phyloP scores from a whole-genome alignment of 2,113 vertebrate species.

The Eurypyga helias region DNA sequence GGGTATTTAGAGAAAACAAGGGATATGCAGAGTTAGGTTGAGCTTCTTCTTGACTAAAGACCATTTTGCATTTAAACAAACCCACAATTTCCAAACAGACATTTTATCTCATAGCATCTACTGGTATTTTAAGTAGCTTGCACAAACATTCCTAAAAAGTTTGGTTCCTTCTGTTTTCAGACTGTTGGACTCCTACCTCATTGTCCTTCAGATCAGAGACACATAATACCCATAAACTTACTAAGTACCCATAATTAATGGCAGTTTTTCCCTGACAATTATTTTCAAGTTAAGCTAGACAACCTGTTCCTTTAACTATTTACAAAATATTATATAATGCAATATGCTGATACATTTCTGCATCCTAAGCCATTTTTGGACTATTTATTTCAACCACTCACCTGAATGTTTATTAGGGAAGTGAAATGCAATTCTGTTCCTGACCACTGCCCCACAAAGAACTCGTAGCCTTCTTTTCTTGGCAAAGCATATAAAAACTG shows the following conservation, averaged over 20 bases:
- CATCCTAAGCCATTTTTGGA: neutral
- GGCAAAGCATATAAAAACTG: conserved; percentile 95
- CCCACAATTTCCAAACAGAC: neutral
- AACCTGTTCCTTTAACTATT: neutral
- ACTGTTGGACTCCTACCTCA: neutral
- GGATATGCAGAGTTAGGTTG: neutral
- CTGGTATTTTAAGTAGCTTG: neutral
- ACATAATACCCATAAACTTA: neutral
- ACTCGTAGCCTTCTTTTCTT: conserved; percentile 93
- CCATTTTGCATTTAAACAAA: neutral
- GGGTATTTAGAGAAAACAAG: neutral
- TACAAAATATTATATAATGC: neutral
- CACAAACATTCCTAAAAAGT: neutral
- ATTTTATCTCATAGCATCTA: neutral
- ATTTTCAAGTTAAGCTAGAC: neutral
- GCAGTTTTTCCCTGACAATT: neutral
- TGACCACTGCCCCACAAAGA: conserved; percentile 94
- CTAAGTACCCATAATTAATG: neutral
- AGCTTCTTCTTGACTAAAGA: neutral
- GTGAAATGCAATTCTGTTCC: conserved; percentile 91
- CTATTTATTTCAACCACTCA: conserved; percentile 53
- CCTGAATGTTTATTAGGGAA: conserved; percentile 95
- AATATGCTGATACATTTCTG: neutral
- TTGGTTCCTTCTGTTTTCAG: neutral
- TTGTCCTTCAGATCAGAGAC: neutral